Base-by-base conservation (phyloP, 2,113 vertebrate genomes). In the Corythoichthys haematopterus region DNA sequence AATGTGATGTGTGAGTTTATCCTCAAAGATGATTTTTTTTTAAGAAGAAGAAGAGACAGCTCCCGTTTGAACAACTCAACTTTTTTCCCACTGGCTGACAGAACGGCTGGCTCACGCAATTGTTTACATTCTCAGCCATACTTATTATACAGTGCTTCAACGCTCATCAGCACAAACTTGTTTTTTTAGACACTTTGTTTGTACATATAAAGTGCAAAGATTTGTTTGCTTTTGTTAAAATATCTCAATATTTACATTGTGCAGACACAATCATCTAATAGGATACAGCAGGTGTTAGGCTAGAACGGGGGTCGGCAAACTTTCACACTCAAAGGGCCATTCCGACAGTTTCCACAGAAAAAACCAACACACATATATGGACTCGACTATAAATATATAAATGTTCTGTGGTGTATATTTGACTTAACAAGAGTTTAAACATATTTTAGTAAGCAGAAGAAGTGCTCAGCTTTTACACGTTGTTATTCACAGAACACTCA, bases 231-330 rank as follows among this genome's bases (percentile, higher is more conserved):
- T 33, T 55, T 13, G 52, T 55, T 28, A 8, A 20, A 33, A 28
- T 0, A n/a, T 15, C n/a, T 20, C 36, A 15, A 33, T 63, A 48
- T 68, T 59, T 53, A 33, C 38, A 36, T 40, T 38, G 40, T 53
- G 28, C 13, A 11, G 40, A 16, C 3, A 56, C 56, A 46, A 48
- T 75, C 38, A 55, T 51, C 6, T 65, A 56, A 20, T 72, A 38
- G 2, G 9, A 58, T 64, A 74, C 40, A 28, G 28, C 52, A 46
- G 14, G 14, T 40, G 33, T 35, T 10, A 36, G 66, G 56, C 78
- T 57, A 28, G 20, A 28, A 28, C 20, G 20, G 20, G 20, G 20
- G 20, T 28, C 20, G 20, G 20, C 20, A 28, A 28, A 28, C 20
- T 28, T 28, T 28, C 20, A 28, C 20, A 28, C 20, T 28, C 20